Base-by-base conservation (phyloP, 2,888 invertebrate species). In the Strigamia crassipes region DNA sequence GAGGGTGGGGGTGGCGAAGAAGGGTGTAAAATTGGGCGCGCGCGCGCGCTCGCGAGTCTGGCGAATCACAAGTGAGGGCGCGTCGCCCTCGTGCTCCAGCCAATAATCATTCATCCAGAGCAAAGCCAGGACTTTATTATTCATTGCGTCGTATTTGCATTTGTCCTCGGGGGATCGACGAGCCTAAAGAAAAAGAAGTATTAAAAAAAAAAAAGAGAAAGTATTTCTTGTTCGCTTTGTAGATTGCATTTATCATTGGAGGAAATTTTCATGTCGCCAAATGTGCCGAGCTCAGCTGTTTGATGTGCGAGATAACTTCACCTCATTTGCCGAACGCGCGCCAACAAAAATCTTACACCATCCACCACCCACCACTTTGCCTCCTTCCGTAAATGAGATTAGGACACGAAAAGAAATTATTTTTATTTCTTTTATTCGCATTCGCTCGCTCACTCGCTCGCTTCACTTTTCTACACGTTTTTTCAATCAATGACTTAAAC, bases 81-180 rank as follows among this genome's bases (percentile, higher is more conserved):
- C 46, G 46, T 46, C 46, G 46, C 46, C 46, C 38, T 21, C 21
- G 34, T 34, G 38, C 21, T 38, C 78, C 78, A 78, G 78, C 78
- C 78, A 78, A 78, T 78, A 78, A 78, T 78, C 78, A 78, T 78
- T 78, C 78, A 78, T 78, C 78, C 38, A 38, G 31, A 78, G 78
- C 78, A 78, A 78, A 78, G 78, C 78, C 38, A 34, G 31, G 78
- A 78, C 78, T 78, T 78, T 78, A 78, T 78, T 78, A 78, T 78
- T 78, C 78, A 78, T 78, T 78, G 78, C 78, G 34, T 78, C 38
- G 38, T 78, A 78, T 78, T 78, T 78, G 78, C 38, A 38, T 78
- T 31, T n/a, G 78, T 78, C 78, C 78, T 78, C 78, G 21, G 34
- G 78, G 78, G 78, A 78, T 31, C 23, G 73, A 15, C 73, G 73